These are phyloP conservation scores for Dasypolia templi DNA, from an alignment of 2,888 invertebrate genomes.

Conservation along the genomic window DNA sequence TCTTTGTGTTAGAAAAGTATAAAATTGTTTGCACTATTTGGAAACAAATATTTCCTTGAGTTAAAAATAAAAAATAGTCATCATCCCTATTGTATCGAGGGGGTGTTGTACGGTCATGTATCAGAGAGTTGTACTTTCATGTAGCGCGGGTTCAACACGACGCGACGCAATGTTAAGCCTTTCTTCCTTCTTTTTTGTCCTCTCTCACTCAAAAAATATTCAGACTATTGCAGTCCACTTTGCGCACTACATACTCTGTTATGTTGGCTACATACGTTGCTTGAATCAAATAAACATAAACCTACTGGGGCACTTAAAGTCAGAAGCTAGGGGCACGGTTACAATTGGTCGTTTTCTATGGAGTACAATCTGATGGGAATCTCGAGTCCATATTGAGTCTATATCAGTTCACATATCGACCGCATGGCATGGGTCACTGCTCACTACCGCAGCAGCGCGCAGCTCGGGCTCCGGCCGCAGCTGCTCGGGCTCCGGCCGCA, in stretches of 20 bases:
- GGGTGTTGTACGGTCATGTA: not conserved
- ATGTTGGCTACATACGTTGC: not conserved
- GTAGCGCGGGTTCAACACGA: too few species aligned
- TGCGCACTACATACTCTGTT: not conserved
- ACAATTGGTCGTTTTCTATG: slow-evolving; percentile 2
- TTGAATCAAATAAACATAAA: not conserved
- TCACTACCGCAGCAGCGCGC: too few species aligned
- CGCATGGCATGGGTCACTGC: too few species aligned
- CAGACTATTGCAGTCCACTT: not conserved
- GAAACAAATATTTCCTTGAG: too few species aligned
- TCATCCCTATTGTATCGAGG: not conserved
- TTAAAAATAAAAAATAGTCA: too few species aligned
- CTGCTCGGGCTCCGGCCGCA: too few species aligned
- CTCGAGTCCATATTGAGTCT: slow-evolving; percentile 32
- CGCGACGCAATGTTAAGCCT: not conserved
- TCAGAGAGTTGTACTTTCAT: not conserved
- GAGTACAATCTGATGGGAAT: slow-evolving; percentile 33
- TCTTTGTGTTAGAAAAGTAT: too few species aligned
- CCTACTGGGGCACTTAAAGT: not conserved
- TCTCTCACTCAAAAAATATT: not conserved
- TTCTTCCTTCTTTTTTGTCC: not conserved
- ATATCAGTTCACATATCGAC: slow-evolving; percentile 56
- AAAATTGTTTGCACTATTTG: too few species aligned
- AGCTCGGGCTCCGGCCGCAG: not conserved
- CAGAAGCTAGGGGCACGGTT: not conserved